Percentiles rank a stretch among this genome's conserved stretches.
Evolutionary conservation across 2,113 vertebrate species (phyloP).

Genomic region (Cromileptes altivelis): DNA sequence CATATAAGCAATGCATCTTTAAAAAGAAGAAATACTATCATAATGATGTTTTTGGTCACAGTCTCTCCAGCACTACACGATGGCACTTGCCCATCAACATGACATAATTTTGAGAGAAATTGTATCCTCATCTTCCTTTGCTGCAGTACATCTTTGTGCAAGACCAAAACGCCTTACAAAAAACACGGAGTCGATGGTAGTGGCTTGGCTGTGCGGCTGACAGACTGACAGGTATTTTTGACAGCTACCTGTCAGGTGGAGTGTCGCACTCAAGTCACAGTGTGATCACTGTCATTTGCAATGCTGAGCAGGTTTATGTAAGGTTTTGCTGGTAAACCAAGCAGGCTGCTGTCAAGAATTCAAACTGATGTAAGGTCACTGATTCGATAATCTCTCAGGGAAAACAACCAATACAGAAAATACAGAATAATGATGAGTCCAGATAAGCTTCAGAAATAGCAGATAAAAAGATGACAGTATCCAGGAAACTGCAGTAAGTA

Average conservation of each 20-base stretch:
- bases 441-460: slow-evolving; percentile 25
- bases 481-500: slow-evolving; percentile 33
- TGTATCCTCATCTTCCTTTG: slow-evolving; percentile 10
- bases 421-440: slow-evolving; percentile 6
- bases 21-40: background rate
- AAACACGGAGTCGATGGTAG: slow-evolving; percentile 22
- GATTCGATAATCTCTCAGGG: slow-evolving; percentile 21
- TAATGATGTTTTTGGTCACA: slow-evolving; percentile 3
- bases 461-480: slow-evolving; percentile 33
- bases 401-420: slow-evolving; percentile 35
- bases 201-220: slow-evolving; percentile 49
- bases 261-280: slow-evolving; percentile 55
- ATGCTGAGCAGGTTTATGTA: slow-evolving; percentile 64
- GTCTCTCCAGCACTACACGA: slow-evolving; percentile 3
- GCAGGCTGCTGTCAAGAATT: slow-evolving; percentile 52
- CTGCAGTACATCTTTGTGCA: slow-evolving; percentile 23
- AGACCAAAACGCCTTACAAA: slow-evolving; percentile 26
- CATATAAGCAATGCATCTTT: background rate
- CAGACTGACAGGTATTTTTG: slow-evolving; percentile 68
- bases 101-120: slow-evolving; percentile 29
- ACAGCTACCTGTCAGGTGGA: slow-evolving; percentile 68
- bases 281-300: slow-evolving; percentile 73
- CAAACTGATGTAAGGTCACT: slow-evolving; percentile 22
- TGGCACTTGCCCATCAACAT: slow-evolving; percentile 28
- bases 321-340: slow-evolving; percentile 46